Base-by-base conservation (phyloP, 30 jellyfish, hydroid and myxozoan species). In the Cassiopea xamachana region DNA sequence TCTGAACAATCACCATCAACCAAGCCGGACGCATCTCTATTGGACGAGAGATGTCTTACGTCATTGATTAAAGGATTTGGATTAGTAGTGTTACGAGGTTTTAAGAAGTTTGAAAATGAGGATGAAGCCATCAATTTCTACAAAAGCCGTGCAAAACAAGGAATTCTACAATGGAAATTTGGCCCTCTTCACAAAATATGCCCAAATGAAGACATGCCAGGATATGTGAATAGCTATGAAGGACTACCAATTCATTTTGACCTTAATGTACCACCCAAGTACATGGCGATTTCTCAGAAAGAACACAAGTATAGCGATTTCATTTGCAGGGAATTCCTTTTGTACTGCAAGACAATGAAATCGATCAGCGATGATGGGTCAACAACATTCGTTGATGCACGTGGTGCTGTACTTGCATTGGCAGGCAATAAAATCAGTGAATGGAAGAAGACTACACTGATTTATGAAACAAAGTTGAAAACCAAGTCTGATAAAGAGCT, bases 181-280 rank as follows among this genome's bases (percentile, higher is more conserved):
- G 95, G 95, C 1, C 69, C 84, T 19, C 47, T 88, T 46, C 90
- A 88, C 81, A 88, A 78, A 64, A 75, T 86, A 16, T 73, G 55
- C 7, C 93, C 93, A 7, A 77, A 73, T 12, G 74, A 76, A 39
- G 86, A 80, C 55, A 88, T 88, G 81, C 86, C 90, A 1, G 95
- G 95, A 1, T 78, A 67, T 48, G 90, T 80, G 2, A 78, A 80
- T 73, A 78, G 91, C 73, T 44, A 88, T 73, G 95, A 80, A 16
- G 95, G 87, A 4, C 55, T 88, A 14, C 95, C 95, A 12, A 43
- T 88, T 15, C 95, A 88, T 47, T 78, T 79, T 51, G 95, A 88
- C 48, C 61, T 88, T 67, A 46, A 17, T 43, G 90, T 86, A 7
- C 95, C 95, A 1, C 95, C 95, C 18, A 75, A 43, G 60, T 88